These are phyloP conservation scores for Meteorus sp. DNA, from an alignment of 1,140 invertebrate genomes.

Conservation along the genomic window DNA sequence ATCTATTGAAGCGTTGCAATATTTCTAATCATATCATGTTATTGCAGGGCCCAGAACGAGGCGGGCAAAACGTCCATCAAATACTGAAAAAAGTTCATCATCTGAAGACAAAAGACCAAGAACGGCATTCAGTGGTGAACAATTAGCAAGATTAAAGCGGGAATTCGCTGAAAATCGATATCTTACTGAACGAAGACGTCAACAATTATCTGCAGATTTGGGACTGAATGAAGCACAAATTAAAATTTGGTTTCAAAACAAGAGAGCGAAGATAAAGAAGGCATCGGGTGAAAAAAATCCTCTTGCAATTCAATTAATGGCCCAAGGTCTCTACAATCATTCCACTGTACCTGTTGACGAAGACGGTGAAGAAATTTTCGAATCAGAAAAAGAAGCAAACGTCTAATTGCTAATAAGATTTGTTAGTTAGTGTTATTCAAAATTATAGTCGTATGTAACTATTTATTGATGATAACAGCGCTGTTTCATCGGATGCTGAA, in stretches of 20 bases:
- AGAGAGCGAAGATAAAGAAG: constrained; percentile 98
- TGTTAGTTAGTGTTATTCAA: background rate
- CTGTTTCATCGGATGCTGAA: no score
- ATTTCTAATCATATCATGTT: background rate
- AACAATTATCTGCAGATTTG: constrained; percentile 88
- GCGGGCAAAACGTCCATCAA: constrained; percentile 71
- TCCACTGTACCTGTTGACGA: constrained; percentile 80
- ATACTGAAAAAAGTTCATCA: constrained; percentile 39
- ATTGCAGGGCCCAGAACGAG: constrained; percentile 83
- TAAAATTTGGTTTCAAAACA: constrained; percentile 99
- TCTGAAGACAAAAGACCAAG: constrained; percentile 92
- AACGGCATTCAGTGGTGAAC: constrained; percentile 96
- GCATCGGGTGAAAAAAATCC: constrained; percentile 83
- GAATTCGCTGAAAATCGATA: constrained; percentile 97
- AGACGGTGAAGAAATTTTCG: constrained; percentile 72
- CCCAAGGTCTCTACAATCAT: constrained; percentile 80
- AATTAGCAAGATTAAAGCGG: constrained; percentile 87
- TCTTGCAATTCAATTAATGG: no score
- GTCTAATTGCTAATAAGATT: background rate
- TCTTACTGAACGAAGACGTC: constrained; percentile 89
- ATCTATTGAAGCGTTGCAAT: background rate
- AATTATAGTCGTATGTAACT: no score
- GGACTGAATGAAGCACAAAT: constrained; percentile 98
- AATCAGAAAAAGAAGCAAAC: background rate
- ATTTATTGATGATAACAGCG: no score